Percentiles rank a stretch among this genome's conserved stretches.
Conservation (phyloP, 2,888 invertebrate species). For the Oxycera nigricornis region DNA sequence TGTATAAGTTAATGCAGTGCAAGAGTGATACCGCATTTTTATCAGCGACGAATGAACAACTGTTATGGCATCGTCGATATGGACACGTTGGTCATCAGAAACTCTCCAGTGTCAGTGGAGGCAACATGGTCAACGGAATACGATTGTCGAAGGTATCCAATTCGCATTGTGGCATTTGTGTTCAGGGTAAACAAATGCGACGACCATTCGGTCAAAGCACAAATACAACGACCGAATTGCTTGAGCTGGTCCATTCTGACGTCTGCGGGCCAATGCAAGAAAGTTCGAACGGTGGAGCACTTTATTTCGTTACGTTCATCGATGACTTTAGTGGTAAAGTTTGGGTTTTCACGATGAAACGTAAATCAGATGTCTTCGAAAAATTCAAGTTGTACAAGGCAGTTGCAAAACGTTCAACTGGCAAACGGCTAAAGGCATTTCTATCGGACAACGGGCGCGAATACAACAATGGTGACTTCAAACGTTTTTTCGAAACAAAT, state of each 20-base stretch:
- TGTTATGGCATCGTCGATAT: too few species aligned
- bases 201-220: background rate
- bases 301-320: constrained; percentile 14
- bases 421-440: too few species aligned
- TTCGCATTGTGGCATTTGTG: background rate
- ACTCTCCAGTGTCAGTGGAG: too few species aligned
- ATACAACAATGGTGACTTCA: background rate
- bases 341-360: constrained; percentile 20
- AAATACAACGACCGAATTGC: background rate
- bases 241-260: constrained; percentile 8
- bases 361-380: constrained; percentile 15
- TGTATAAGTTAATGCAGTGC: too few species aligned
- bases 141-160: too few species aligned
- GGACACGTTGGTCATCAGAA: too few species aligned
- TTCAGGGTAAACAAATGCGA: background rate
- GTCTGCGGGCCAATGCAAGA: background rate
- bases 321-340: constrained; percentile 12
- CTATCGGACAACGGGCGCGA: too few species aligned
- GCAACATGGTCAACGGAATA: too few species aligned
- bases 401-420: constrained; percentile 5
- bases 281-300: background rate
- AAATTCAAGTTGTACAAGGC: constrained; percentile 5
- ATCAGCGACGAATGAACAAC: too few species aligned
- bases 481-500: constrained; percentile 8
- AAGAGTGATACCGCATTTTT: too few species aligned